Base-by-base conservation (phyloP, 1,140 invertebrate genomes). In the Trichogramma pretiosum region DNA sequence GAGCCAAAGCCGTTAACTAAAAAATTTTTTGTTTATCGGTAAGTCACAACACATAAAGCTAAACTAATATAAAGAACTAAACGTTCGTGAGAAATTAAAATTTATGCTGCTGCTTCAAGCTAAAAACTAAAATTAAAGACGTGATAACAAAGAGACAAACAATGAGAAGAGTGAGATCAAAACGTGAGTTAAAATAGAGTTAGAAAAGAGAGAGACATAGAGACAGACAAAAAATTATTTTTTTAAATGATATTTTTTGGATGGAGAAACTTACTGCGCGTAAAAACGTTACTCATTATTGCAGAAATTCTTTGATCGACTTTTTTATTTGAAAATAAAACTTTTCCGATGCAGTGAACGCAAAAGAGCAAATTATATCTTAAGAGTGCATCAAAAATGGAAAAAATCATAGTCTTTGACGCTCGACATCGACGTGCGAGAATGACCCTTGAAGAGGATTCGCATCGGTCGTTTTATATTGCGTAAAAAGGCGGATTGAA, bases 191-290 rank as follows among this genome's bases (percentile, higher is more conserved):
- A 28, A 11, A 28, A 28, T 28, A 28, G 24, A 28, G 34, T 57
- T 52, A 61, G 47, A 54, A 23, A 10, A 50, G 43, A 51, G n/a
- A 51, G 23, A 46, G 11, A 28, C 24, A 28, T 7, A 51, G 32
- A 51, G 24, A 51, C 28, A 50, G 35, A 50, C 35, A 46, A 46
- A 51, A 28, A 49, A 50, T 28, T n/a, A n/a, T n/a, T 22, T 51
- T 46, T 21, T 46, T 63, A 70, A 72, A 72, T 72, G 67, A 72
- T 72, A 70, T 70, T 70, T 70, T 66, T 72, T 72, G 69, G 68
- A 72, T 72, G 65, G 60, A 59, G 47, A 57, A 69, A 70, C 67
- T 70, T 67, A 70, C 68, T 62, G 60, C 53, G 59, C 52, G 58
- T 11, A 28, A 28, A 28, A 5, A 28, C 24, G 5, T 28, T 28